Conservation (phyloP, 2,797 vertebrate genomes). For the Manis crassicaudata region DNA sequence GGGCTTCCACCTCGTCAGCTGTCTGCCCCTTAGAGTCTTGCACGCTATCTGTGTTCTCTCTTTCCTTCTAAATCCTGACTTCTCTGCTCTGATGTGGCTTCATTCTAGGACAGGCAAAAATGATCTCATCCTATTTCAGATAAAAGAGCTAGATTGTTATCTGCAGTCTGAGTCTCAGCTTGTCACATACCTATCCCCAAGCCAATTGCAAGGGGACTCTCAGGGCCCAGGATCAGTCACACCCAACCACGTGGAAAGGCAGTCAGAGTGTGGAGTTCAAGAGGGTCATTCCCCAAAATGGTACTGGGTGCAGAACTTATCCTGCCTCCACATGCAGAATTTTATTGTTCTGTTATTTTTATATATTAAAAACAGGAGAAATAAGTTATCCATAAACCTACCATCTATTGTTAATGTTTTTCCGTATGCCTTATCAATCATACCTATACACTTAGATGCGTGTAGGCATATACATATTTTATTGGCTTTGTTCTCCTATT, state of each 20-base stretch:
- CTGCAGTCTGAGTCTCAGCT: neutral
- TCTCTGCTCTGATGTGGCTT: neutral
- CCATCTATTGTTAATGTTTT: neutral
- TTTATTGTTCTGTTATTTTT: neutral
- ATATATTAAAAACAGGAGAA: neutral
- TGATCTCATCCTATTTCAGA: neutral
- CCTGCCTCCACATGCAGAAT: neutral
- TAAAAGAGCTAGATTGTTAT: neutral
- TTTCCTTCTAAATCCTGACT: neutral
- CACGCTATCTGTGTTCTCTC: neutral
- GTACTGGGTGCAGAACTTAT: neutral
- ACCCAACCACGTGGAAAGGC: no score
- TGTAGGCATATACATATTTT: neutral
- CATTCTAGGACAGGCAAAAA: neutral
- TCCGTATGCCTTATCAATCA: neutral
- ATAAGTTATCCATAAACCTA: neutral
- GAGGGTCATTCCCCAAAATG: neutral
- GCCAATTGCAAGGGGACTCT: neutral
- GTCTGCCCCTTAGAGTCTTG: neutral
- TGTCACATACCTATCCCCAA: neutral
- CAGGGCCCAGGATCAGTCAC: neutral
- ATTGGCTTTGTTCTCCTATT: neutral
- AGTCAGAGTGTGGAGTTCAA: neutral
- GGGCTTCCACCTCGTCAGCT: neutral
- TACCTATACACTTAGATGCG: neutral